phyloP scores from a whole-genome alignment of 2,113 vertebrate species.

The Propithecus coquereli region DNA sequence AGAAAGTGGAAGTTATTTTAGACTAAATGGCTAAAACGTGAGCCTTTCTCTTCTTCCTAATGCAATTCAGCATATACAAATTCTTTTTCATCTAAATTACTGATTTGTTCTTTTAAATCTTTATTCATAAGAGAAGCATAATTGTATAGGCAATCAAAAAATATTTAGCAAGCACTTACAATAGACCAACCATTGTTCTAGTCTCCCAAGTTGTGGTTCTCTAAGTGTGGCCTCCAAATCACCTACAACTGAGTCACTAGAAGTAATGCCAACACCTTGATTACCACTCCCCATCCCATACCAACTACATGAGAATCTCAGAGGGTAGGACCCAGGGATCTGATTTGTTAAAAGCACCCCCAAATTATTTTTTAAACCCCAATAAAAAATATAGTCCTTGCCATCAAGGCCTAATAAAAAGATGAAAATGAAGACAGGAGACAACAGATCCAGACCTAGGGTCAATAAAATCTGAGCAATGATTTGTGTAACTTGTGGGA shows the following conservation, averaged over 20 bases:
- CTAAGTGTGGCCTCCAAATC: background rate
- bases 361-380: background rate
- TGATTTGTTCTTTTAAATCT: background rate
- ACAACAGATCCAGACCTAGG: background rate
- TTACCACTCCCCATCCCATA: background rate
- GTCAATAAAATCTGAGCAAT: background rate
- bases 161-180: background rate
- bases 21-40: background rate
- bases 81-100: background rate
- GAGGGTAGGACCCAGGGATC: background rate
- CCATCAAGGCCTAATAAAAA: background rate
- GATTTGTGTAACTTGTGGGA: background rate
- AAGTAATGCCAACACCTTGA: background rate
- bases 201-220: background rate
- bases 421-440: background rate
- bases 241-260: background rate
- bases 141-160: background rate
- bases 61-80: background rate
- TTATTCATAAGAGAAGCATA: background rate
- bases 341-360: background rate
- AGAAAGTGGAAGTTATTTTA: background rate
- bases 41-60: background rate
- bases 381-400: background rate
- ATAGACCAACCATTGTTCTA: background rate
- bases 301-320: background rate